A percentile compares a stretch with the other conserved stretches of the same genome.
These are phyloP conservation scores for Okapia johnstoni DNA, from an alignment of 2,113 vertebrate species.

Conservation along the genomic window DNA sequence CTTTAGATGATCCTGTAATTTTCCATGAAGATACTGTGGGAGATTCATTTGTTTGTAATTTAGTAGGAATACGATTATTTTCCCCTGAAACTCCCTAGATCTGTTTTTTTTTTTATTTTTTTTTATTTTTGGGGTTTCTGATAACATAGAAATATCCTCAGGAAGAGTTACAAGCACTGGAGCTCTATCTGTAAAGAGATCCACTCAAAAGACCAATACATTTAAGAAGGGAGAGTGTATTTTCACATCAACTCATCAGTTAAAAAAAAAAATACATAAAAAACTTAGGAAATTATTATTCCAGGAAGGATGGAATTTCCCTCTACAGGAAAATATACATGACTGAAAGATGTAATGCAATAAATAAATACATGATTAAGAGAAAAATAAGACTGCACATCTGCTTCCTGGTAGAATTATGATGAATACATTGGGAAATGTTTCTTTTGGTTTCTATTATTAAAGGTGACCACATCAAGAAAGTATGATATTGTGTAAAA, in stretches of 20 bases:
- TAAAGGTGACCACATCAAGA: constrained; percentile 72
- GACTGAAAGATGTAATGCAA: constrained; percentile 60
- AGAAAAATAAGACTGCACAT: constrained; percentile 61
- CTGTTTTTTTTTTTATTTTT: background rate
- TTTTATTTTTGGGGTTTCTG: background rate
- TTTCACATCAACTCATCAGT: constrained; percentile 5
- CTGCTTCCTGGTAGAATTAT: constrained; percentile 74
- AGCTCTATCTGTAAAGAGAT: background rate
- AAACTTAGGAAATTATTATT: constrained; percentile 63
- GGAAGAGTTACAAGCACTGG: background rate
- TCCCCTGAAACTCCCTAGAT: background rate
- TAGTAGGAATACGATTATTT: background rate
- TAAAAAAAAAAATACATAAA: background rate
- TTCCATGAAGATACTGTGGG: background rate
- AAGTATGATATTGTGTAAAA: constrained; percentile 40
- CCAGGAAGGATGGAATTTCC: constrained; percentile 76
- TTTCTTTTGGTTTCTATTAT: constrained; percentile 70
- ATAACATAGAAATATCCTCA: background rate
- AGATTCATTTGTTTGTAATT: background rate
- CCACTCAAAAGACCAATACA: background rate
- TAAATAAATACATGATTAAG: constrained; percentile 65
- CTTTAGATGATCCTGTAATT: background rate
- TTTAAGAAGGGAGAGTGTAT: background rate
- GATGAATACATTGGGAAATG: constrained; percentile 64
- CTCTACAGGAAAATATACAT: constrained; percentile 55